Base-by-base conservation (phyloP, 2,888 invertebrate genomes). In the Coremacera marginata region DNA sequence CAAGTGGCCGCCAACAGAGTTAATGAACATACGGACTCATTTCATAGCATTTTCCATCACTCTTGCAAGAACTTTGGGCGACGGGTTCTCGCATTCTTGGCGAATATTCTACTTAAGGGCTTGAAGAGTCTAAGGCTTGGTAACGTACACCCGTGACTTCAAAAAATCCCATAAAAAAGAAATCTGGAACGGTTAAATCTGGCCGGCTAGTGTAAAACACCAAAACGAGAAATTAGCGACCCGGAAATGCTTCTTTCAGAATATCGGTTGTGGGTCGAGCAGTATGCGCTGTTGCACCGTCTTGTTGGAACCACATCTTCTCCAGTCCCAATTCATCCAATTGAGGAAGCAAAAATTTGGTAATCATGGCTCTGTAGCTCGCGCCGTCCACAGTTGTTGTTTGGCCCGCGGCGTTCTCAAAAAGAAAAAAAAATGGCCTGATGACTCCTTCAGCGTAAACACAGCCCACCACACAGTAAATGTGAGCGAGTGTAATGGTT, bases 311-410 rank as follows among this genome's bases (percentile, higher is more conserved):
- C 55, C 55, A 55, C n/a, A 55, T 55, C 14, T 55, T 55, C 55
- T 55, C 11, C 55, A 55, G 19, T 19, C 55, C 5, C 11, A 55
- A 55, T 55, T 55, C 16, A 19, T 31, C 19, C n/a, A 57, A 57
- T 57, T 22, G 57, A 9, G 57, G 22, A 57, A 57, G n/a, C 5
- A 57, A n/a, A 22, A 34, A 34, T 31, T 65, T 27, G 31, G 31
- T 27, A n/a, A n/a, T 34, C 31, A 65, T 65, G 65, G 65, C 37
- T 34, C 63, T 31, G 31, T 63, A 63, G 63, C 34, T 14, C 31
- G 16, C 37, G n/a, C 25, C n/a, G 14, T 25, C 8, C 9, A 60
- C 60, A 19, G 37, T 16, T 16, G 14, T 65, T 0, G n/a, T n/a
- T n/a, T 34, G n/a, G n/a, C n/a, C n/a, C n/a, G n/a, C n/a, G n/a